Percentiles rank a stretch among this genome's conserved stretches.
phyloP scores from a whole-genome alignment of 2,797 vertebrate genomes.

The Periophthalmus magnuspinnatus region DNA sequence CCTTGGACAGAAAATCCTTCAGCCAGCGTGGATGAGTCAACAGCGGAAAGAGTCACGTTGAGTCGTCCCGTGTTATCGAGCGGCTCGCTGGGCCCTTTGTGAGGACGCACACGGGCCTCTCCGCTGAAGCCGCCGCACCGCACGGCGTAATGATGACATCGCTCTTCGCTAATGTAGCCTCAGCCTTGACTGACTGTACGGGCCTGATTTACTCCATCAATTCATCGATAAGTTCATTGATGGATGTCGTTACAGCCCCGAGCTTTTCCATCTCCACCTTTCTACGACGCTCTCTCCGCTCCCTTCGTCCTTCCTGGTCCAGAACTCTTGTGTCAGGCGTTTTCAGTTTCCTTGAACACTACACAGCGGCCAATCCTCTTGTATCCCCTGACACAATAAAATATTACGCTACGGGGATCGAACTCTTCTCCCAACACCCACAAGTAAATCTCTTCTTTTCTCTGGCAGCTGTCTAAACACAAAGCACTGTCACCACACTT shows the following conservation, averaged over 20 bases:
- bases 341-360: conserved; percentile 53
- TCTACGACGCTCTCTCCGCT: conserved; percentile 31
- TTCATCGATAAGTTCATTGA: conserved; percentile 68
- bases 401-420: conserved; percentile 50
- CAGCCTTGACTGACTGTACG: conserved; percentile 71
- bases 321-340: conserved; percentile 52
- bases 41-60: conserved; percentile 29
- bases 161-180: conserved; percentile 72
- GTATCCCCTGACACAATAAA: conserved; percentile 65
- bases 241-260: conserved; percentile 52
- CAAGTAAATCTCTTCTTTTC: conserved; percentile 54
- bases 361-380: conserved; percentile 44
- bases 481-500: conserved; percentile 21
- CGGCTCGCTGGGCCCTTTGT: conserved; percentile 37
- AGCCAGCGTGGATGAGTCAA: conserved; percentile 30
- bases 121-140: conserved; percentile 54
- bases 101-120: conserved; percentile 57
- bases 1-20: conserved; percentile 34
- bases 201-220: conserved; percentile 72
- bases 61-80: conserved; percentile 53
- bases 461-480: conserved; percentile 52
- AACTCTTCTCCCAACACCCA: conserved; percentile 53
- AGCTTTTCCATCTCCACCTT: conserved; percentile 43
- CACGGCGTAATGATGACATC: conserved; percentile 72
- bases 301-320: conserved; percentile 33